Evolutionary conservation across 2,113 vertebrate genomes (phyloP), one percentile per base, ranked within the genome.

Genomic region (Oncorhynchus gorbuscha): DNA sequence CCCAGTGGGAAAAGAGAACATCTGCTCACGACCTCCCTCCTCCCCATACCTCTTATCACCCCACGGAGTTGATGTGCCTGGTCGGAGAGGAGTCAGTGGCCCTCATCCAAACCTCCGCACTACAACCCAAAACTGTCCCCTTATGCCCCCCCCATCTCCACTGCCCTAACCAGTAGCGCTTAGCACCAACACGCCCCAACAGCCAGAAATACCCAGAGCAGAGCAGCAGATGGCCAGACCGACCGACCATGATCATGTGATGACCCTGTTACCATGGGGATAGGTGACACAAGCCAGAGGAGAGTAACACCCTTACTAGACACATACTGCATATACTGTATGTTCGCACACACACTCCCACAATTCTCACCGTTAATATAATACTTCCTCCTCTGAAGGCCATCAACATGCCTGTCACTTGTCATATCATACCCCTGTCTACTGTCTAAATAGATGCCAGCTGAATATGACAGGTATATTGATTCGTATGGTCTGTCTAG

Each of bases 191-290:
- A 49, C 39, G 39, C 48, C 71, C 51, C 30, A 64, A 59, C 59
- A 71, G 14, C 35, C 28, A 49, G 62, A 58, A 35, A 81, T 45
- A 74, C 45, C 28, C 59, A 59, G 35, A 59, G 74, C 66, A 61
- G 39, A 45, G 39, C 72, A 83, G 81, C 84, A 85, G 84, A 85
- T 85, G 81, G 84, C 72, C 73, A 51, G 69, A 72, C 39, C 9
- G 39, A 45, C 39, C 39, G 39, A 45, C 39, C 39, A 45, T 45
- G 9, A n/a, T 71, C 71, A 45, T 75, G 72, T 71, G 78, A 62
- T 81, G 77, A 81, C 82, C 84, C 73, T 62, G 81, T 84, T 82
- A 65, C 82, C 78, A 86, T 84, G 74, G 82, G 64, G 75, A 83
- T 30, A 67, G 26, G 39, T 72, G 72, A 67, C 71, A 58, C 78